These are phyloP conservation scores for Amniataba percoides DNA, from an alignment of 2,797 vertebrate genomes.

Conservation along the genomic window DNA sequence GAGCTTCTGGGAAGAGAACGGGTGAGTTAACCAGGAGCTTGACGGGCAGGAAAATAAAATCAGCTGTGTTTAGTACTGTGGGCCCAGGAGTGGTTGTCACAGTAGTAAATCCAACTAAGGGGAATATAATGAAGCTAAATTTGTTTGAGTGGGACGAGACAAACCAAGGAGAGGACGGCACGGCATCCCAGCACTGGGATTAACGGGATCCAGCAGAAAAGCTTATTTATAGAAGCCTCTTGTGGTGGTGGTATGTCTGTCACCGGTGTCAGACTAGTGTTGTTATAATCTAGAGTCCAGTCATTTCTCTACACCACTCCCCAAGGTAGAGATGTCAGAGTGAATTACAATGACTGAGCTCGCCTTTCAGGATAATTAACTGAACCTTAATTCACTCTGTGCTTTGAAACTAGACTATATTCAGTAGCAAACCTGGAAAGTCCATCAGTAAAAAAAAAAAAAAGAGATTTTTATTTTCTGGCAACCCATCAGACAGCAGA, in stretches of 20 bases:
- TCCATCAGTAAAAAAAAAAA: conserved; percentile 34
- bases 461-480: conserved; percentile 24
- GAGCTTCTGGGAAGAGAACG: conserved; percentile 59
- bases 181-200: not conserved
- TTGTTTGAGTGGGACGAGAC: conserved; percentile 8
- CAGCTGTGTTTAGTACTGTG: conserved; percentile 17
- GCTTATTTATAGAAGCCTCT: not conserved
- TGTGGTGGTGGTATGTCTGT: not conserved
- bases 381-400: conserved; percentile 37
- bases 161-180: not conserved
- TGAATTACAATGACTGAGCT: conserved; percentile 33
- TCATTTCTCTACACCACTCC: conserved; percentile 7
- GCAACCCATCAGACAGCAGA: conserved; percentile 43
- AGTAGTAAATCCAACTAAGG: conserved; percentile 29
- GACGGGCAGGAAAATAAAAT: conserved; percentile 55
- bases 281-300: not conserved
- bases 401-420: conserved; percentile 31
- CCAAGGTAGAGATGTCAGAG: conserved; percentile 5
- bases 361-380: conserved; percentile 26
- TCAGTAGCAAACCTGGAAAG: conserved; percentile 46
- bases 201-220: not conserved
- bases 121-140: conserved; percentile 22
- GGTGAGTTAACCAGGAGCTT: conserved; percentile 44
- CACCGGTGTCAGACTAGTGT: not conserved
- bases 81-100: conserved; percentile 18